Conservation (phyloP, 2,888 invertebrate species). For the Drosophila antonietae region DNA sequence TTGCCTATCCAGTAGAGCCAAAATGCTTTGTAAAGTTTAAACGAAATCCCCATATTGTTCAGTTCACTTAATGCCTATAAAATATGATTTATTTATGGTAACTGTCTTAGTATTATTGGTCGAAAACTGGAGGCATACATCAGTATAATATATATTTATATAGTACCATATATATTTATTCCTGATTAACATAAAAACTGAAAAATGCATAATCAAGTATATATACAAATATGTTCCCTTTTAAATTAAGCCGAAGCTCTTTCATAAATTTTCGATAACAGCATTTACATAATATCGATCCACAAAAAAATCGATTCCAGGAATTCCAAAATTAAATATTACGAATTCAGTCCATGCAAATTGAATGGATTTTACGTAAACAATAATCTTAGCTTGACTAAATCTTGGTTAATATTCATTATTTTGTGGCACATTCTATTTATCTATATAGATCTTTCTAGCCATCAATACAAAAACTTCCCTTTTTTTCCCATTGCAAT, state of each 20-base stretch:
- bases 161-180: neutral
- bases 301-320: neutral
- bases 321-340: neutral
- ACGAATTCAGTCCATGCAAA: neutral
- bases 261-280: conserved; percentile 3
- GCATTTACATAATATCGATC: neutral
- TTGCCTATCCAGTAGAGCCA: neutral
- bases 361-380: neutral
- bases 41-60: neutral
- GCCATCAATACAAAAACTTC: neutral
- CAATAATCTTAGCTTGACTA: neutral
- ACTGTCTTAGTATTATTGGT: neutral
- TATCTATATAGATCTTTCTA: neutral
- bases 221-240: neutral
- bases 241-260: neutral
- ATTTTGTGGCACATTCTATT: neutral
- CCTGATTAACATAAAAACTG: neutral
- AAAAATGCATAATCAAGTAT: neutral
- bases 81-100: conserved; percentile 2
- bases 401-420: no score
- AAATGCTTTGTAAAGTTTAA: neutral
- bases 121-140: neutral
- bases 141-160: neutral
- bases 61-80: neutral
- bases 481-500: neutral